Evolutionary conservation across 64 coral and sea anemone genomes (phyloP).

Genomic region (Porites lutea): DNA sequence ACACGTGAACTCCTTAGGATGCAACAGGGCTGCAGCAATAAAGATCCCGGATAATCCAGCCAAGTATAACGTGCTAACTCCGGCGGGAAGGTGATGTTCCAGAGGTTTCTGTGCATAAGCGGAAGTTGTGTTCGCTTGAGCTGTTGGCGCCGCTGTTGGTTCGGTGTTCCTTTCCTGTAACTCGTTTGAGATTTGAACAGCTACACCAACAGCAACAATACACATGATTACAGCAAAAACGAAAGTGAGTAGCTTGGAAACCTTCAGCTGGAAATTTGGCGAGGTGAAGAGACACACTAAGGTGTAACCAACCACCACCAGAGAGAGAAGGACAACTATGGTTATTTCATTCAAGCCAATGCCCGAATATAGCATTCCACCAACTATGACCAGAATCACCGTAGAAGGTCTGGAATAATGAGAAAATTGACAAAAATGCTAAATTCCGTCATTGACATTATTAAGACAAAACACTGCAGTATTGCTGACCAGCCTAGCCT

Average conservation of each 20-base stretch:
- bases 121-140: not conserved
- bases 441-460: too few species aligned
- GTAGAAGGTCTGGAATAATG: conserved; percentile 79
- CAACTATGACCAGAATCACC: conserved; percentile 91
- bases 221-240: conserved; percentile 86
- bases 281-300: conserved; percentile 75
- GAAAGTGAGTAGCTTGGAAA: conserved; percentile 78
- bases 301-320: conserved; percentile 55
- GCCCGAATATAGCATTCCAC: conserved; percentile 69
- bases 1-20: conserved; percentile 80
- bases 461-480: too few species aligned
- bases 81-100: not conserved
- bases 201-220: conserved; percentile 72
- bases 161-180: not conserved
- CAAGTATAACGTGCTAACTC: conserved; percentile 36
- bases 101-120: not conserved
- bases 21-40: conserved; percentile 70
- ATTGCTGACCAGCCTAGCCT: too few species aligned
- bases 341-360: conserved; percentile 26
- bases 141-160: not conserved
- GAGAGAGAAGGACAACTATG: conserved; percentile 21
- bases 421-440: not conserved
- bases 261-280: conserved; percentile 65
- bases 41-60: conserved; percentile 72
- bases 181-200: conserved; percentile 69